Evolutionary conservation across 2,888 invertebrate species (phyloP), one percentile per base, ranked within the genome.

Genomic region (Acrobasis suavella): DNA sequence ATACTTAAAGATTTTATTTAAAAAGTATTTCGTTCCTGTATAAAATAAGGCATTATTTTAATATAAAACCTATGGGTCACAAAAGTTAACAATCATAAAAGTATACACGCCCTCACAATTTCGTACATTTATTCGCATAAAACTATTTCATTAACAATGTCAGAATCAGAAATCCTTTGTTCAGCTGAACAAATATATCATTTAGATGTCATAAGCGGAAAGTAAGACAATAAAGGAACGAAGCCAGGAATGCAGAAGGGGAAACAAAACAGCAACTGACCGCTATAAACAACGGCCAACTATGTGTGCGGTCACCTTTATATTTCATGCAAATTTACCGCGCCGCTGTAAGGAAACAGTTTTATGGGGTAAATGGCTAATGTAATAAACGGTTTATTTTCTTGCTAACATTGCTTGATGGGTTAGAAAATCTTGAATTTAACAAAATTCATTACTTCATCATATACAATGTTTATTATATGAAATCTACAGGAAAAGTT

Each of bases 241-340:
- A 84, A 87, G 85, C 85, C 85, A 83, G 90, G 90, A 89, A 91
- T 90, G 89, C 82, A 75, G 81, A 83, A 82, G 82, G 85, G 85
- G 84, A 75, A 72, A 72, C 68, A 75, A 78, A 84, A 78, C 76
- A 79, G 74, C 77, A 76, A 73, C 81, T 88, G 90, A 90, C 91
- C 91, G 91, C 87, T 76, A 89, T 91, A 91, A 91, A 91, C 91
- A 90, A 89, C 77, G 76, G 76, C 72, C 76, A 89, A 89, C 89
- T 91, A 89, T 91, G 87, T 80, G 76, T 82, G 89, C 85, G 88
- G 88, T 83, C 86, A 89, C 91, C 91, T 91, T 92, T 91, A 91
- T 91, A 91, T 91, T 88, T 91, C 89, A 91, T 91, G 91, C 88
- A 91, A 91, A 91, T 91, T 83, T 81, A 71, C 73, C 74, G 70